Conservation (phyloP, 2,888 invertebrate species). For the Bellardia bayeri region DNA sequence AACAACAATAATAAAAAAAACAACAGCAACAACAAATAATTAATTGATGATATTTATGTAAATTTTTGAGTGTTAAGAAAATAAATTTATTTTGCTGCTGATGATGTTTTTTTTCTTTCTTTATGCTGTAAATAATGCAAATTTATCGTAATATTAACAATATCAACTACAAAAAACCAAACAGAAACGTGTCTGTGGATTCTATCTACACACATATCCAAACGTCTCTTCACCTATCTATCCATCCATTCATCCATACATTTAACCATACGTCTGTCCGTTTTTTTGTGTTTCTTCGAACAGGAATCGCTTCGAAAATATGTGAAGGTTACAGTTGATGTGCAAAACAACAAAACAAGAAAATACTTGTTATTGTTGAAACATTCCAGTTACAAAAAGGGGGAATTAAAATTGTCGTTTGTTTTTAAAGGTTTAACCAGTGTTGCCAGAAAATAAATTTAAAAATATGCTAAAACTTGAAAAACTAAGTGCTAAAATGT, state of each 20-base stretch:
- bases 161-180: slow-evolving; percentile 4
- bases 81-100: slow-evolving; percentile 33
- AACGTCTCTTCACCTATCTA: too few relatives aligned
- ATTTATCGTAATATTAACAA: slow-evolving; percentile 18
- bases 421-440: neutral
- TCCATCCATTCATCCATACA: neutral
- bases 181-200: slow-evolving; percentile 25
- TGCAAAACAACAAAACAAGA: neutral
- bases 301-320: slow-evolving; percentile 43
- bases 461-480: too few relatives aligned
- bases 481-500: too few relatives aligned
- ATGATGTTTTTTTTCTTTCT: neutral
- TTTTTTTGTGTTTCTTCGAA: slow-evolving; percentile 18
- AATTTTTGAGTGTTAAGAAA: slow-evolving; percentile 43
- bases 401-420: too few relatives aligned
- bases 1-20: neutral
- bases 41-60: slow-evolving; percentile 51
- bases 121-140: slow-evolving; percentile 36
- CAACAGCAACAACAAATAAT: slow-evolving; percentile 7
- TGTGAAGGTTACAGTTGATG: slow-evolving; percentile 53
- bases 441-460: too few relatives aligned
- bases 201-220: neutral
- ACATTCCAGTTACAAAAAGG: slow-evolving; percentile 16
- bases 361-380: neutral
- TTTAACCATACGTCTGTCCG: neutral